A percentile compares a stretch with the other conserved stretches of the same genome.
These are phyloP conservation scores for Manis javanica DNA, from an alignment of 2,797 vertebrate species.

Conservation along the genomic window DNA sequence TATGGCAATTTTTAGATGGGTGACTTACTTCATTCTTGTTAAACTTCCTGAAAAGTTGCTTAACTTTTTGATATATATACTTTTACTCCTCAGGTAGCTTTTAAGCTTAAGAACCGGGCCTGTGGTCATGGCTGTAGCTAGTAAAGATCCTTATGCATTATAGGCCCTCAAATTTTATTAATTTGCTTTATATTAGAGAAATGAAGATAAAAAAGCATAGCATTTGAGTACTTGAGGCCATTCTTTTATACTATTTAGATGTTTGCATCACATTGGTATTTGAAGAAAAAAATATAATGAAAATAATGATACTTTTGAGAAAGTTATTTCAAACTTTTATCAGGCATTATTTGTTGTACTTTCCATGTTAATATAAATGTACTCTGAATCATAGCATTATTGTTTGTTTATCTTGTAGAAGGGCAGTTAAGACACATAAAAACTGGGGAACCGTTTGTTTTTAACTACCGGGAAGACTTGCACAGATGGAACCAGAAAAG, in stretches of 20 bases:
- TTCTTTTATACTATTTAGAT: not conserved
- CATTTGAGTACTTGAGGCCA: not conserved
- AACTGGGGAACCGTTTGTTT: conserved; percentile 96
- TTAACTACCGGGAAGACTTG: conserved; percentile 97
- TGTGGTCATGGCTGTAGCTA: not conserved
- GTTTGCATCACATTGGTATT: not conserved
- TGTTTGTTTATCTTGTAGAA: conserved; percentile 86
- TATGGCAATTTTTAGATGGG: not conserved
- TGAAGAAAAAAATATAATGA: not conserved
- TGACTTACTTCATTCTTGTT: not conserved
- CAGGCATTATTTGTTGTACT: conserved; percentile 42
- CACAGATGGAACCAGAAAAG: conserved; percentile 99
- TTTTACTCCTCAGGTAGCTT: not conserved
- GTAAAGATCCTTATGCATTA: not conserved
- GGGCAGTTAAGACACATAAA: conserved; percentile 95
- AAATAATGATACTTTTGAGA: conserved; percentile 25
- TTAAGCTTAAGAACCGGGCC: not conserved
- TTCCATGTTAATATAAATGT: conserved; percentile 47
- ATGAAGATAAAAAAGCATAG: conserved; percentile 10
- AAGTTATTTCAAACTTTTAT: conserved; percentile 49
- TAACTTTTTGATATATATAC: conserved; percentile 11
- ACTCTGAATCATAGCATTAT: conserved; percentile 59
- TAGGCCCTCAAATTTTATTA: not conserved
- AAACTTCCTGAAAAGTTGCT: conserved; percentile 29
- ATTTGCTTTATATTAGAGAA: conserved; percentile 28